These are phyloP conservation scores for Vultur gryphus DNA, from an alignment of 2,797 vertebrate genomes.

Conservation along the genomic window DNA sequence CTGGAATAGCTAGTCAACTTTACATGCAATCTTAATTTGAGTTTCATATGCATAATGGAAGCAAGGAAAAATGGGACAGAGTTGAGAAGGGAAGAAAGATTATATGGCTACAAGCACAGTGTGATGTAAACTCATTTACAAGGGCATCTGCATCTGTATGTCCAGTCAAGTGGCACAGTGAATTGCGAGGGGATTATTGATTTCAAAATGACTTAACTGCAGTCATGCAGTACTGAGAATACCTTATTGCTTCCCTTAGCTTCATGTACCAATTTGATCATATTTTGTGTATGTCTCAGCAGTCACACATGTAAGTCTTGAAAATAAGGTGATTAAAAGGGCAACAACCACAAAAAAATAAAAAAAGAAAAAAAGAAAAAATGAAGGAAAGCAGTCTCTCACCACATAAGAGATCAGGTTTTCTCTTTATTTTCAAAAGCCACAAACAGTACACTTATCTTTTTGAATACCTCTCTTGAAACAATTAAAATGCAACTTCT, in stretches of 20 bases:
- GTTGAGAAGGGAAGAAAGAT: slow-evolving; percentile 47
- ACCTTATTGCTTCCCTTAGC: slow-evolving; percentile 31
- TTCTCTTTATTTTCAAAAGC: neutral
- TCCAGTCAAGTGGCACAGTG: slow-evolving; percentile 61
- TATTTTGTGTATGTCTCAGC: slow-evolving; percentile 31
- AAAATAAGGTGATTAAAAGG: slow-evolving; percentile 47
- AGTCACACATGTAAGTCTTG: slow-evolving; percentile 9
- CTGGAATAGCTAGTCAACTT: slow-evolving; percentile 53
- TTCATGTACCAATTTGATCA: slow-evolving; percentile 36
- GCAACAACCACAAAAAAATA: neutral
- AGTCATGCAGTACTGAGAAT: slow-evolving; percentile 48
- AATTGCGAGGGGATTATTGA: slow-evolving; percentile 58
- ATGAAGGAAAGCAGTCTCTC: neutral
- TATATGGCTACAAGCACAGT: slow-evolving; percentile 46
- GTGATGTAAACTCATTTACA: slow-evolving; percentile 56
- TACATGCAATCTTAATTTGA: slow-evolving; percentile 60
- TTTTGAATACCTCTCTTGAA: neutral
- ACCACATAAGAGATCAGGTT: neutral
- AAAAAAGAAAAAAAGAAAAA: neutral
- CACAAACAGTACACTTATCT: neutral
- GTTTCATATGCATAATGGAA: slow-evolving; percentile 44
- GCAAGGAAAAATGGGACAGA: slow-evolving; percentile 40
- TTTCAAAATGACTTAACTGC: slow-evolving; percentile 63
- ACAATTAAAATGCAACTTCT: neutral
- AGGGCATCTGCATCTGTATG: slow-evolving; percentile 62